Evolutionary conservation across 92 coral and sea anemone species (phyloP), one percentile per base, ranked within the genome.

Genomic region (Zoanthus sansibaricus): DNA sequence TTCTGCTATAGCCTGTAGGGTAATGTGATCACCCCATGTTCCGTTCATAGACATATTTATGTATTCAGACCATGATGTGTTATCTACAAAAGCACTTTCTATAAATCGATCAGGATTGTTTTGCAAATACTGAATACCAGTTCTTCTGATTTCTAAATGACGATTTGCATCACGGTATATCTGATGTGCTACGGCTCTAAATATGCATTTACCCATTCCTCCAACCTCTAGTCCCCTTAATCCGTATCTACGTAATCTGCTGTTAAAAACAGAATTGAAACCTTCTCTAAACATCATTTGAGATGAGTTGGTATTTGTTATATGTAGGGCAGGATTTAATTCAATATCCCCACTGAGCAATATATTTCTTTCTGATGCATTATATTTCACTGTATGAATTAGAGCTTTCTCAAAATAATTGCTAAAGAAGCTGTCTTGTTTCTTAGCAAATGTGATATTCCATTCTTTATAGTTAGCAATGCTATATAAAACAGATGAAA

Each of bases 401-500:
- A 86, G 31, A 66, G 77, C 31, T 86, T 64, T 86, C 51, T 9
- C 52, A 71, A 71, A 37, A 71, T 71, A 45, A 74, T 74, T 74
- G 33, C 78, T 74, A 17, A 47, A 74, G 86, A 82, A 82, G 75
- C 62, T 82, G 75, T 82, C 58, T 59, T 59, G 69, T 82, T 71
- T 67, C 73, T 82, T 82, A 82, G 75, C 75, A 66, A 64, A 82
- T 37, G 37, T 66, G 73, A 82, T 16, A 5, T 66, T 82, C 86
- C 86, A 82, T 59, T 82, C 6, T 61, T 82, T 82, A 82, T 82
- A 82, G 72, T 82, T 82, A 64, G 86, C 76, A 64, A 82, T 82
- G 59, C 86, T 82, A n/a, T 82, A 42, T 12, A 82, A 82, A 82
- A 66, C 76, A 82, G 76, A 82, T 82, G 61, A 82, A 62, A 66